A percentile compares a stretch with the other conserved stretches of the same genome.
Conservation (phyloP, 2,113 vertebrate genomes). For the Ancistrus triradiatus region DNA sequence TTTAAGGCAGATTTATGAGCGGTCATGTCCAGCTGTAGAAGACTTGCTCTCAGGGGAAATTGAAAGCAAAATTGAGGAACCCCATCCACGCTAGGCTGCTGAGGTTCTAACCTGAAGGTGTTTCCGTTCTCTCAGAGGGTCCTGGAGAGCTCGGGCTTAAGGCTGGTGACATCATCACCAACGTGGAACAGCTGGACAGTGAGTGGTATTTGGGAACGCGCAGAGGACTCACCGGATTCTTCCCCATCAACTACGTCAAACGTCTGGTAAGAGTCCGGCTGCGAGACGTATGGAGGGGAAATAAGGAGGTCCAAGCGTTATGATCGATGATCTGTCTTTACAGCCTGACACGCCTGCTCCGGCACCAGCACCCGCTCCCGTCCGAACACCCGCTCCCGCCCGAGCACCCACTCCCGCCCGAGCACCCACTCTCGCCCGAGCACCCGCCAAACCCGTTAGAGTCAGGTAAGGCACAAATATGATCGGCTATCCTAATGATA, state of each 20-base stretch:
- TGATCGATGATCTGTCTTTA: not conserved
- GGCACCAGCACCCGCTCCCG: not conserved
- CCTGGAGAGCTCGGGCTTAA: conserved; percentile 79
- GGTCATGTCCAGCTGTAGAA: too few relatives aligned
- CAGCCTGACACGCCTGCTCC: not conserved
- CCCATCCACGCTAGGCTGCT: too few relatives aligned
- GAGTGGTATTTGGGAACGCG: conserved; percentile 90
- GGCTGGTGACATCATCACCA: conserved; percentile 79
- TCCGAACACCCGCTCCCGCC: conserved; percentile 61
- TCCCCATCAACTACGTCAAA: conserved; percentile 83
- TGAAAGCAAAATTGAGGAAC: too few relatives aligned
- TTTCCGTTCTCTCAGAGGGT: conserved; percentile 70
- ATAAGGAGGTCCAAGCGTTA: not conserved
- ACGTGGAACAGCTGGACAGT: conserved; percentile 79
- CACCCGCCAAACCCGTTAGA: conserved; percentile 11
- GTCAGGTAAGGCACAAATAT: conserved; percentile 63
- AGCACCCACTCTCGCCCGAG: conserved; percentile 58
- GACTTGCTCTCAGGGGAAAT: too few relatives aligned
- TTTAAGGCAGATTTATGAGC: too few relatives aligned
- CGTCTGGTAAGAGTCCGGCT: conserved; percentile 72
- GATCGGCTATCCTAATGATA: too few relatives aligned
- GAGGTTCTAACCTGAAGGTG: too few relatives aligned
- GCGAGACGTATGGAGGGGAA: not conserved
- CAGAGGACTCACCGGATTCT: conserved; percentile 76
- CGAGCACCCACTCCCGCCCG: conserved; percentile 56